Conservation (phyloP, 2,113 vertebrate species). For the Ammodytes marinus region DNA sequence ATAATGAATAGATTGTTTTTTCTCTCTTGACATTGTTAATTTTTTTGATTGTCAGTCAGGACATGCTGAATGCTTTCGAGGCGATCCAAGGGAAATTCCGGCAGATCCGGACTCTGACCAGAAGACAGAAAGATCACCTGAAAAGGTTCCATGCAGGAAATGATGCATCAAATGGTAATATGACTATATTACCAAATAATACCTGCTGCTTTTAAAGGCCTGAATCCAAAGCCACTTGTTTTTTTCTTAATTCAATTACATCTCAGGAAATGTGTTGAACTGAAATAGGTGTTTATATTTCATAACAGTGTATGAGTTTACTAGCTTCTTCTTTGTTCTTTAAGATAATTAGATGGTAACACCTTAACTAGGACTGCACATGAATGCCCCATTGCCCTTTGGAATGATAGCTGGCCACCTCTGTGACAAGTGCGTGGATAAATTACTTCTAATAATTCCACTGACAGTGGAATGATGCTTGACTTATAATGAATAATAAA, state of each 20-base stretch:
- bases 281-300: conserved; percentile 54
- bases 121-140: conserved; percentile 94
- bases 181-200: conserved; percentile 16
- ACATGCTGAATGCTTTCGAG: conserved; percentile 89
- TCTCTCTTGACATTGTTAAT: conserved; percentile 10
- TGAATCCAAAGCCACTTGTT: conserved; percentile 4
- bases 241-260: conserved; percentile 53
- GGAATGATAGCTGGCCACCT: conserved; percentile 42
- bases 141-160: conserved; percentile 90
- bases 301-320: conserved; percentile 46
- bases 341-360: conserved; percentile 58
- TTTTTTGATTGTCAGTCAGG: conserved; percentile 86
- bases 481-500: conserved; percentile 19
- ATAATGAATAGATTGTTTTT: not conserved
- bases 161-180: conserved; percentile 90
- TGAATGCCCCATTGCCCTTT: conserved; percentile 39
- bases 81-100: conserved; percentile 94
- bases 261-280: conserved; percentile 43
- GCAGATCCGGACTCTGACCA: conserved; percentile 90
- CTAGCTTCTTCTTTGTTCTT: conserved; percentile 51
- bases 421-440: conserved; percentile 55
- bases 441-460: conserved; percentile 65
- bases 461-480: conserved; percentile 30
- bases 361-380: conserved; percentile 41
- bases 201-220: not conserved